phyloP scores from a whole-genome alignment of 2,797 vertebrate genomes.

The Heliangelus exortis region DNA sequence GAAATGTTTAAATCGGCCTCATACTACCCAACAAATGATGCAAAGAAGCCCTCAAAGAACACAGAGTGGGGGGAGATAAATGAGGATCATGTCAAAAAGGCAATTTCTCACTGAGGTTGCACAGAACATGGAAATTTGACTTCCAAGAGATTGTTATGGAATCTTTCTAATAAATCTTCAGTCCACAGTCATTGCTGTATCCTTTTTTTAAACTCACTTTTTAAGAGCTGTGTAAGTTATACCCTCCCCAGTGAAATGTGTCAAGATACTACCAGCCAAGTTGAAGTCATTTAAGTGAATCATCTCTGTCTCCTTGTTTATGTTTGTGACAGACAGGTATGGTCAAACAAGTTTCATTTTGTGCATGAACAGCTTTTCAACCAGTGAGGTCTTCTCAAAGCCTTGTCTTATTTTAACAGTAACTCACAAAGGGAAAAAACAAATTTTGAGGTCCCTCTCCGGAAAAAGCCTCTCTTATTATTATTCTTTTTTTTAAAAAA shows the following conservation, averaged over 20 bases:
- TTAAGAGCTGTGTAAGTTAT: constrained; percentile 30
- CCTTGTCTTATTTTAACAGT: neutral
- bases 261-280: constrained; percentile 51
- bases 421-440: neutral
- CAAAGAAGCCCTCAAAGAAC: constrained; percentile 51
- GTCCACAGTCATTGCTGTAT: constrained; percentile 4
- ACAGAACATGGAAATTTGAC: constrained; percentile 58
- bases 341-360: constrained; percentile 7
- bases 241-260: constrained; percentile 14
- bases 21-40: constrained; percentile 23
- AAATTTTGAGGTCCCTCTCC: neutral
- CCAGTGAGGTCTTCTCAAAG: neutral
- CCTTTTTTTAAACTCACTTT: constrained; percentile 43
- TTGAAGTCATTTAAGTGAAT: constrained; percentile 52
- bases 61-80: constrained; percentile 41
- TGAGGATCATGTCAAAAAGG: constrained; percentile 40
- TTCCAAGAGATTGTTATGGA: constrained; percentile 44
- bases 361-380: neutral
- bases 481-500: neutral
- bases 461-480: neutral
- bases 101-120: constrained; percentile 58
- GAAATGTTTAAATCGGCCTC: constrained; percentile 42
- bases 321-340: constrained; percentile 7
- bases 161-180: constrained; percentile 63
- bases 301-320: neutral